These are phyloP conservation scores for Coenonympha arcania DNA, from an alignment of 2,888 invertebrate species.

Conservation along the genomic window DNA sequence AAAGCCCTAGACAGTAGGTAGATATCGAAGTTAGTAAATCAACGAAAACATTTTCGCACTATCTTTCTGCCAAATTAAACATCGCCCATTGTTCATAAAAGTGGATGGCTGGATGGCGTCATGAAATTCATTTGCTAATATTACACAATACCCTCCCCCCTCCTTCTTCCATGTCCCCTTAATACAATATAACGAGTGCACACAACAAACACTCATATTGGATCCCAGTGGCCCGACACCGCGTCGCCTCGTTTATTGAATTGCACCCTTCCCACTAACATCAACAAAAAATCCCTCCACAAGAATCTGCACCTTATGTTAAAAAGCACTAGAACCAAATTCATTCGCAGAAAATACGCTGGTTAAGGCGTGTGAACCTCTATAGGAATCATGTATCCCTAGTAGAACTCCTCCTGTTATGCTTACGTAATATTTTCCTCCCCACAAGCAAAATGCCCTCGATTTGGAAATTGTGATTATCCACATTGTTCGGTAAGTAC, in stretches of 20 bases:
- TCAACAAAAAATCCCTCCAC: background rate
- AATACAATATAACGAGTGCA: no score
- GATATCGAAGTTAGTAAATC: no score
- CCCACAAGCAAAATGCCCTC: no score
- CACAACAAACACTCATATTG: constrained; percentile 30
- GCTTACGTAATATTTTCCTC: constrained; percentile 19
- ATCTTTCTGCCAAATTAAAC: no score
- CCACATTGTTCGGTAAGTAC: no score
- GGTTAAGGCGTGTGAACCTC: constrained; percentile 10
- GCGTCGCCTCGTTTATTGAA: constrained; percentile 33
- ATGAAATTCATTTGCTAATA: constrained; percentile 13
- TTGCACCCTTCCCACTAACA: constrained; percentile 23
- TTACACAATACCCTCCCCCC: constrained; percentile 16
- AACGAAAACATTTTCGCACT: no score
- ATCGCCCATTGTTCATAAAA: constrained; percentile 1
- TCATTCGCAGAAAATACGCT: background rate
- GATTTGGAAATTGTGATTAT: no score
- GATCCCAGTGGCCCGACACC: constrained; percentile 25
- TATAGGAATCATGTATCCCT: constrained; percentile 17
- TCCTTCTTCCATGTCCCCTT: background rate
- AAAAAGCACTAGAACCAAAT: background rate
- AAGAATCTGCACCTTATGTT: background rate
- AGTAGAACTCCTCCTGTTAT: constrained; percentile 19
- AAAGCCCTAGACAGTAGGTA: no score
- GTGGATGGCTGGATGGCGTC: constrained; percentile 1